phyloP scores from a whole-genome alignment of 1,140 invertebrate species.

The Lethrus apterus region DNA sequence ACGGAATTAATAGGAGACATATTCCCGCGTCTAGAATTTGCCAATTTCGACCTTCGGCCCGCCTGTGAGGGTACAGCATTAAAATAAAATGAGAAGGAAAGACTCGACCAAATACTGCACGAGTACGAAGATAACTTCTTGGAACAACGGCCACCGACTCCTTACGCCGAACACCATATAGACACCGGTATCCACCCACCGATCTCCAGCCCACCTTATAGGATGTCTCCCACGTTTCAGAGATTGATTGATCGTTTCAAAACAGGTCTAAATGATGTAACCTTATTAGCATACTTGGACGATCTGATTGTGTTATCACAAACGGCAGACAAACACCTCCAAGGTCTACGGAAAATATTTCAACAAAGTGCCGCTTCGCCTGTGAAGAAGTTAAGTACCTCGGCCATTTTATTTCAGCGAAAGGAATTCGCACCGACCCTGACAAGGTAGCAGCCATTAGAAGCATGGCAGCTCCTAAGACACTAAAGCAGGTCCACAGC shows the following conservation, averaged over 20 bases:
- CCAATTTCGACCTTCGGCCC: background rate
- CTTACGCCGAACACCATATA: background rate
- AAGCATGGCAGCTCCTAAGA: background rate
- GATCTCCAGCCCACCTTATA: background rate
- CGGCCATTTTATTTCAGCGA: slow-evolving; percentile 11
- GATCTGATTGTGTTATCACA: no score
- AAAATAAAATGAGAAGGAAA: background rate
- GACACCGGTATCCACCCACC: background rate
- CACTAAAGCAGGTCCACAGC: background rate
- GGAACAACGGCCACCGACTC: background rate
- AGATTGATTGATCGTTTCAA: no score
- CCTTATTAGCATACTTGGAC: no score
- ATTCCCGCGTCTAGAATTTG: background rate
- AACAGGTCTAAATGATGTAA: no score
- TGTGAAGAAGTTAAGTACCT: slow-evolving; percentile 10
- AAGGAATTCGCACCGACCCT: background rate
- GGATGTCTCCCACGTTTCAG: no score
- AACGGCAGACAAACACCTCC: no score
- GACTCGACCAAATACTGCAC: background rate
- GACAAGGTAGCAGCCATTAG: slow-evolving; percentile 6
- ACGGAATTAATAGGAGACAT: background rate
- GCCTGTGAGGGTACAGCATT: background rate
- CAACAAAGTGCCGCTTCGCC: slow-evolving; percentile 6
- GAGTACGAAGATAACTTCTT: background rate
- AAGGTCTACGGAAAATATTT: no score